Percentiles rank a stretch among this genome's conserved stretches.
These are phyloP conservation scores for Drosophila robusta DNA, from an alignment of 2,888 invertebrate genomes.

Conservation along the genomic window DNA sequence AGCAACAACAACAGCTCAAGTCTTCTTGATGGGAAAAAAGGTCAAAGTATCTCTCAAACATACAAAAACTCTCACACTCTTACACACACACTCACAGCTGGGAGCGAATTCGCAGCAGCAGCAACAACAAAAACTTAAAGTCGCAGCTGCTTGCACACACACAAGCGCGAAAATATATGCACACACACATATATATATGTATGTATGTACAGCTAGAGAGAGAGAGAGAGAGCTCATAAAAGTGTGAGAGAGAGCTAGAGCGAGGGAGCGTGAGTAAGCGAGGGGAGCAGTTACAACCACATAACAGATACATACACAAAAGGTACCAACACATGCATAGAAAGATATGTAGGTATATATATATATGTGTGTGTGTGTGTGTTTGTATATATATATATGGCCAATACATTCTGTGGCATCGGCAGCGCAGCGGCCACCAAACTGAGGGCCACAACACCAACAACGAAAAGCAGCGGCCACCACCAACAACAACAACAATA, in stretches of 20 bases:
- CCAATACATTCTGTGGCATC: slow-evolving; percentile 72
- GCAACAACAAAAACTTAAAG: slow-evolving; percentile 67
- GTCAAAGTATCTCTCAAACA: slow-evolving; percentile 73
- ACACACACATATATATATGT: slow-evolving; percentile 6
- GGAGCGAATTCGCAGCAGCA: slow-evolving; percentile 54
- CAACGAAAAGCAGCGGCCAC: slow-evolving; percentile 36
- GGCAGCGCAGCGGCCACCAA: slow-evolving; percentile 62
- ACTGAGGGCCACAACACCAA: slow-evolving; percentile 69
- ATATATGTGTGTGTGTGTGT: slow-evolving; percentile 18
- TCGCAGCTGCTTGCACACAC: slow-evolving; percentile 68
- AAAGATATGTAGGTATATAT: slow-evolving; percentile 11
- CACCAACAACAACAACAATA: slow-evolving; percentile 30
- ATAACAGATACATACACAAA: slow-evolving; percentile 63
- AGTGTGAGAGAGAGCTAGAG: slow-evolving; percentile 13
- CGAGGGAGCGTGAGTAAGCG: slow-evolving; percentile 26
- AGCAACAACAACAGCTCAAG: slow-evolving; percentile 52
- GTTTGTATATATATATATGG: slow-evolving; percentile 35
- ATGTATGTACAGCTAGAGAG: slow-evolving; percentile 32
- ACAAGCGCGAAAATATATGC: slow-evolving; percentile 18
- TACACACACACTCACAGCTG: slow-evolving; percentile 40
- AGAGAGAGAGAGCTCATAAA: slow-evolving; percentile 49
- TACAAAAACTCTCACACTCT: slow-evolving; percentile 43
- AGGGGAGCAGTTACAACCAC: slow-evolving; percentile 58
- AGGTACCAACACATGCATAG: slow-evolving; percentile 31
- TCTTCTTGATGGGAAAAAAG: slow-evolving; percentile 74